Percentiles rank a stretch among this genome's conserved stretches.
phyloP scores from a whole-genome alignment of 2,888 invertebrate species.

The Xestia xanthographa region DNA sequence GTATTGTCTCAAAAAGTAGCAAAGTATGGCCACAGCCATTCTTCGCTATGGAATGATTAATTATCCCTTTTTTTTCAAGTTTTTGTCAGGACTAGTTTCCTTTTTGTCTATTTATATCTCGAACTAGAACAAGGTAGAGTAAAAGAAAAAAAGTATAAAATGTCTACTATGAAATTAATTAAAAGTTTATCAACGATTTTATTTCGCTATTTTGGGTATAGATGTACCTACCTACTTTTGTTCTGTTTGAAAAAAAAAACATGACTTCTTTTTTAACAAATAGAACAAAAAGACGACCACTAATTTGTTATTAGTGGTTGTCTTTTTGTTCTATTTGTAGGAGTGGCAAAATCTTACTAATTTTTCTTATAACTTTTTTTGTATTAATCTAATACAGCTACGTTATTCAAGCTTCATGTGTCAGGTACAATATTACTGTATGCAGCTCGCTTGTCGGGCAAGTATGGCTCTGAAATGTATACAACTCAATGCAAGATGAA shows the following conservation, averaged over 20 bases:
- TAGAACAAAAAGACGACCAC: not conserved
- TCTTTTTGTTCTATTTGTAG: no score
- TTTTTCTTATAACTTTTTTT: no score
- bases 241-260: not conserved
- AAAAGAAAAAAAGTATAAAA: not conserved
- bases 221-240: no score
- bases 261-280: no score
- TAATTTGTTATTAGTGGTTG: no score
- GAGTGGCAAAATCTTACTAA: not conserved
- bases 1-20: slow-evolving; percentile 21
- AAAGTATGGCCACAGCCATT: slow-evolving; percentile 20
- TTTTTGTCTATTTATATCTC: slow-evolving; percentile 20
- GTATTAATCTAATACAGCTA: no score
- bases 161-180: slow-evolving; percentile 10
- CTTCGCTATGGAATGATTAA: slow-evolving; percentile 38
- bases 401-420: not conserved
- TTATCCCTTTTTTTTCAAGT: slow-evolving; percentile 30
- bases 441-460: not conserved
- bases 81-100: slow-evolving; percentile 38
- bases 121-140: slow-evolving; percentile 11
- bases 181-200: slow-evolving; percentile 10
- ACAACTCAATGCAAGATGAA: not conserved
- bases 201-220: not conserved
- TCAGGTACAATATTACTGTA: not conserved
- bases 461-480: not conserved